These are phyloP conservation scores for Oreochromis aureus DNA, from an alignment of 2,113 vertebrate genomes.

Conservation along the genomic window DNA sequence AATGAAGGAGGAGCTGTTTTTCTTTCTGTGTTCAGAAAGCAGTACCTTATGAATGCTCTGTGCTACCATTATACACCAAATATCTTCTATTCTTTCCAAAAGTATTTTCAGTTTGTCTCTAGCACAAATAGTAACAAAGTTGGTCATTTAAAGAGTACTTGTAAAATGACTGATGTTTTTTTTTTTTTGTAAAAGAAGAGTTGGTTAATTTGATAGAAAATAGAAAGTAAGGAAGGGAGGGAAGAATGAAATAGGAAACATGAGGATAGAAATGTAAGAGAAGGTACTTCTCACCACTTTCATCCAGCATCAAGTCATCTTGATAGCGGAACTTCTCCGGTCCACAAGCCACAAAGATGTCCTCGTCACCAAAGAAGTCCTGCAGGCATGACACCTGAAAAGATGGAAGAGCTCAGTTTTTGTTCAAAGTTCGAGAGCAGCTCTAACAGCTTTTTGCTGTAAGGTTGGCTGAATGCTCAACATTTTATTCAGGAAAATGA, in stretches of 20 bases:
- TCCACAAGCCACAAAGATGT: constrained; percentile 93
- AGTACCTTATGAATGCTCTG: background rate
- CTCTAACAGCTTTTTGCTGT: background rate
- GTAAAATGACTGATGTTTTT: background rate
- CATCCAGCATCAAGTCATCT: constrained; percentile 95
- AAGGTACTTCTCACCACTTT: constrained; percentile 79
- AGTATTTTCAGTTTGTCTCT: background rate
- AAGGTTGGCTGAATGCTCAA: background rate
- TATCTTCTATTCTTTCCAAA: background rate
- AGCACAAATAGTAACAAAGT: background rate
- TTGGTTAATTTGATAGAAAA: background rate
- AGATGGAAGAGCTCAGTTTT: background rate
- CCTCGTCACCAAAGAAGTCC: constrained; percentile 96
- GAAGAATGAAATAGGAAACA: background rate
- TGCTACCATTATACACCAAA: background rate
- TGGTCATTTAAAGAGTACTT: background rate
- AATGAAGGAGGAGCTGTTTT: background rate
- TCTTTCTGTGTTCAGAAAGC: background rate
- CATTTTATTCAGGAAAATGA: background rate
- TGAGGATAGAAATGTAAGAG: background rate
- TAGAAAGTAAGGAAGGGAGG: background rate
- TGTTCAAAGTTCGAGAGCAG: background rate
- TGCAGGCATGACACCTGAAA: constrained; percentile 89
- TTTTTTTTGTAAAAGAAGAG: too few species aligned
- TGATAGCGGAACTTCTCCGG: constrained; percentile 95